Base-by-base conservation (phyloP, 2,888 invertebrate genomes). In the Pseudococcus jackbeardsleyi region DNA sequence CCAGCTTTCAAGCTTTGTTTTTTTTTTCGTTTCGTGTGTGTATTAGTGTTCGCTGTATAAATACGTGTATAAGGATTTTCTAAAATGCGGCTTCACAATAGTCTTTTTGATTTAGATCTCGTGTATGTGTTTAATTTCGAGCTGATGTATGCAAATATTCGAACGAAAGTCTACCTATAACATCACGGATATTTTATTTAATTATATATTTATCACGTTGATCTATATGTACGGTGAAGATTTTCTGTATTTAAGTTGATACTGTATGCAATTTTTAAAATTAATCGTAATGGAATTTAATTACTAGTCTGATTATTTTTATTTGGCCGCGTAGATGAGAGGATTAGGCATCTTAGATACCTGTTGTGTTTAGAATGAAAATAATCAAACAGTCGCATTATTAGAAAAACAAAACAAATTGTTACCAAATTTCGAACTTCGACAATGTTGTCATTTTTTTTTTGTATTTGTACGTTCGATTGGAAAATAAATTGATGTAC, bases 251-350 rank as follows among this genome's bases (percentile, higher is more conserved):
- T 33, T 33, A 33, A 33, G 26, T 33, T 3, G 26, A 33, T 33
- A 33, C 26, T 33, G 26, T 33, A 33, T 33, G 26, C 26, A 33
- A 33, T 33, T 33, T 33, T 33, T 33, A 33, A 33, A 33, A 33
- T 42, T 79, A 8, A 46, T 79, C 9, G 39, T 33, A 79, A 79
- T 79, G 17, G 8, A 17, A 42, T 79, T 79, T 19, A 22, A 39
- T 79, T 79, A 39, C 79, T 79, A 79, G 79, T 79, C 79, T 79
- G 39, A 79, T 79, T 79, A 79, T 42, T 79, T 79, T 79, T 42
- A 42, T 79, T 79, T 79, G 79, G 79, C 79, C 46, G n/a, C 79
- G 8, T 46, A 46, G 12, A 46, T 46, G 46, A 46, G 26, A 33
- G 3, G 26, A 33, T 33, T 33, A 33, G 26, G 26, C 26, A 33